Base-by-base conservation (phyloP, 1,140 invertebrate species). In the Battus philenor region DNA sequence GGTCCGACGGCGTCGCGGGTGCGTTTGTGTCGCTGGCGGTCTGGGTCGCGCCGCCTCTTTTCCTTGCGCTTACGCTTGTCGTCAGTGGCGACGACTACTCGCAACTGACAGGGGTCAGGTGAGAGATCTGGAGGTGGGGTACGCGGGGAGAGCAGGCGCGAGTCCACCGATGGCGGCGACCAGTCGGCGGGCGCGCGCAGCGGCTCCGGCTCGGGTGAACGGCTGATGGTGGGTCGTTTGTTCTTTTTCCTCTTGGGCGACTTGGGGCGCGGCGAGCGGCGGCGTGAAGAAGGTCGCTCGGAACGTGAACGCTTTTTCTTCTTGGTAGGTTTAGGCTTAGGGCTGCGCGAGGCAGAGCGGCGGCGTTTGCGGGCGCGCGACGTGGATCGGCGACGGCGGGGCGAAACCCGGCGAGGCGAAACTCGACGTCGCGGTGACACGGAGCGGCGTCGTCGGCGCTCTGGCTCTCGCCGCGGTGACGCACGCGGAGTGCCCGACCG, bases 1-100 rank as follows among this genome's bases (percentile, higher is more conserved):
- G 93, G 93, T 76, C 88, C 61, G 65, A 86, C 18, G 58, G 43
- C 54, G 59, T 65, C 86, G 68, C 41, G 77, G 39, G 29, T 68
- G 70, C 51, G 83, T 65, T 45, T 69, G 54, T 54, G 52, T 52
- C 62, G 58, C 31, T 58, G 86, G 44, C 66, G 78, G 75, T 62
- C 75, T 55, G 50, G 87, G 54, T 38, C 86, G 52, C 60, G 65
- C 53, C 84, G 84, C 34, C 36, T 13, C 18, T 39, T 39, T 12
- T 65, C 33, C 59, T 48, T 59, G 62, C 80, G 79, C 22, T 52
- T 44, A 6, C 26, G 43, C 10, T 54, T 44, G 30, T 56, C 54
- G 27, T 48, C 49, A 12, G 41, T 9, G 63, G 64, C 16, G 79
- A 66, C 16, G 43, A 51, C 30, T 83, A 62, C 26, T 78, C 56